phyloP scores from a whole-genome alignment of 2,888 invertebrate genomes.

The Apoderus coryli region DNA sequence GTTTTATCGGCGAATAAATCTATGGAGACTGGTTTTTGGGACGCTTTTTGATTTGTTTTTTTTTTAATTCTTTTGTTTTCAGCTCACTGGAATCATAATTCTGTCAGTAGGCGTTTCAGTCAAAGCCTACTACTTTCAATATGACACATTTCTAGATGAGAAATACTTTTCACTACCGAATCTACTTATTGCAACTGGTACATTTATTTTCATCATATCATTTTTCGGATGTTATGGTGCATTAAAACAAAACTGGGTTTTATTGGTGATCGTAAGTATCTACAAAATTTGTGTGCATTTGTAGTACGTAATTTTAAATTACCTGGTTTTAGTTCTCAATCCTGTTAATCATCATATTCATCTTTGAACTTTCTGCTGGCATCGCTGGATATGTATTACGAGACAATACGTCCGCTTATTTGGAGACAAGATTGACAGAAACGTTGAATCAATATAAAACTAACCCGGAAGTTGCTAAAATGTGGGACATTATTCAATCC shows the following conservation, averaged over 20 bases:
- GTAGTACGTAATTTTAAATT: too few relatives aligned
- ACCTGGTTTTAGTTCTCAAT: conserved; percentile 51
- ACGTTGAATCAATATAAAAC: conserved; percentile 36
- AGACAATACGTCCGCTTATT: conserved; percentile 46
- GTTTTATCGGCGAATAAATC: too few relatives aligned
- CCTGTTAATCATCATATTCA: conserved; percentile 63
- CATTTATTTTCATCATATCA: conserved; percentile 78
- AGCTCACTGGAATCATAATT: conserved; percentile 79
- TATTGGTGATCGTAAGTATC: conserved; percentile 77
- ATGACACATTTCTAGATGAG: conserved; percentile 65
- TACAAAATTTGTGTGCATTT: not conserved
- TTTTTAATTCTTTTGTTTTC: conserved; percentile 27
- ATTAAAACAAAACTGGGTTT: conserved; percentile 85
- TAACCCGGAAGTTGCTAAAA: conserved; percentile 38
- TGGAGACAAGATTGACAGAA: conserved; percentile 49
- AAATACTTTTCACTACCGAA: conserved; percentile 75
- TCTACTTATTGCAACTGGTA: conserved; percentile 76
- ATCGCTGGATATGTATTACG: conserved; percentile 67
- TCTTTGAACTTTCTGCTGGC: conserved; percentile 74
- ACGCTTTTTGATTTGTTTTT: too few relatives aligned
- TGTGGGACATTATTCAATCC: conserved; percentile 71
- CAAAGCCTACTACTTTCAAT: conserved; percentile 55
- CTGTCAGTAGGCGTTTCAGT: conserved; percentile 69
- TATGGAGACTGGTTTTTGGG: too few relatives aligned
- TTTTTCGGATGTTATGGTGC: conserved; percentile 96